phyloP scores from a whole-genome alignment of 2,888 invertebrate genomes.

The Ryuthela nishihirai region DNA sequence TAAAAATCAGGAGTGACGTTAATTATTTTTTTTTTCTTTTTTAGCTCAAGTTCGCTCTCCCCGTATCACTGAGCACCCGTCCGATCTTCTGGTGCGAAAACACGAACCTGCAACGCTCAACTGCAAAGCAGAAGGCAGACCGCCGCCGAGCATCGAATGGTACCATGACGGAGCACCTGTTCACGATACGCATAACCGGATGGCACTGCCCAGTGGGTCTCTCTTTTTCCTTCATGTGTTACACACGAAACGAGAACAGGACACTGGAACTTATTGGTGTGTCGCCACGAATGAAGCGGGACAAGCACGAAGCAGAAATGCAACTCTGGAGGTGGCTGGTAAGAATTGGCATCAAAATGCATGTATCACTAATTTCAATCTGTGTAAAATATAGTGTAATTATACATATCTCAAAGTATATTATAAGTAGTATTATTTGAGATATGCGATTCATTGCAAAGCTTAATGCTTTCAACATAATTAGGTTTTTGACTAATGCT shows the following conservation, averaged over 20 bases:
- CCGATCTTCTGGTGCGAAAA: conserved; percentile 91
- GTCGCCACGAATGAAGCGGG: conserved; percentile 89
- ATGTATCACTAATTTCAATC: too few relatives aligned
- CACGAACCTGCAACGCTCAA: conserved; percentile 96
- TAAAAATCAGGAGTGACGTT: too few relatives aligned
- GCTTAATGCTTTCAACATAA: too few relatives aligned
- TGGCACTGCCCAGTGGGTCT: conserved; percentile 83
- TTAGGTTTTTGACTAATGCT: too few relatives aligned
- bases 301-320: conserved; percentile 83
- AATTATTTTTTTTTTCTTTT: background rate
- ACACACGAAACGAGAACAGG: conserved; percentile 55
- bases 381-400: too few relatives aligned
- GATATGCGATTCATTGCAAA: too few relatives aligned
- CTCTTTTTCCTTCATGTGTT: conserved; percentile 91
- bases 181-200: conserved; percentile 61
- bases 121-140: conserved; percentile 81
- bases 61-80: conserved; percentile 93
- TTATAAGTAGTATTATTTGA: too few relatives aligned
- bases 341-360: conserved; percentile 52
- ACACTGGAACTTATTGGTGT: conserved; percentile 93
- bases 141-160: conserved; percentile 77
- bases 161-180: conserved; percentile 78
- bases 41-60: conserved; percentile 58
- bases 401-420: too few relatives aligned
- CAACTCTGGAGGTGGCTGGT: conserved; percentile 93